Evolutionary conservation across 2,113 vertebrate genomes (phyloP), one percentile per base, ranked within the genome.

Genomic region (Pimephales promelas): DNA sequence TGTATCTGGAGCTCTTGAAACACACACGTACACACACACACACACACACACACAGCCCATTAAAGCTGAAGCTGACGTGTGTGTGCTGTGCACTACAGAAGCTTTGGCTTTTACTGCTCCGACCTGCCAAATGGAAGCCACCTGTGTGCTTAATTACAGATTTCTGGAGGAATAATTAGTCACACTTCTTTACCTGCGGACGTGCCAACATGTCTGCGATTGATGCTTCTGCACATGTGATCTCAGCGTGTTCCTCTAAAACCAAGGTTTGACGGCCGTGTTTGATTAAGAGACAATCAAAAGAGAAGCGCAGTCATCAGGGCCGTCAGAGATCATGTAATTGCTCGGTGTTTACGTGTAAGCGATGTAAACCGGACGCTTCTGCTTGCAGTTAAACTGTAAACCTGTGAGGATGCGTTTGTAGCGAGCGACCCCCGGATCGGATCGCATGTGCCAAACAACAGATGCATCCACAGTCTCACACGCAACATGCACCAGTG

Each of bases 101-200:
- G 90, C 87, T 90, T 92, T 90, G 90, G 83, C 89, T 86, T 90
- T 91, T 89, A 90, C 91, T 92, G 92, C 90, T 92, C 90, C 88
- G 82, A 90, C 89, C 87, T 18, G 85, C 86, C 86, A 92, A 93
- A 92, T 91, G 89, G 91, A 88, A 90, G 88, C 92, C 90, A 92
- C 91, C 91, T 93, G 91, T 81, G 52, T 82, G n/a, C 87, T 86
- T 92, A 93, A 93, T 91, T 89, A 89, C 72, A 88, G 86, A 85
- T 86, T 86, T 82, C 31, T 84, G 83, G 74, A 83, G 85, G 61
- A n/a, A 20, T 90, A 90, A 93, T 93, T 91, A 90, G 91, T 90
- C 89, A 89, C 92, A 92, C 92, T 89, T 91, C 88, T 83, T 85
- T 54, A 86, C 85, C 89, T 90, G 86, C 86, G 85, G 86, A 73